Evolutionary conservation across 2,888 invertebrate species (phyloP).

Genomic region (Drosophila flavopinicola): DNA sequence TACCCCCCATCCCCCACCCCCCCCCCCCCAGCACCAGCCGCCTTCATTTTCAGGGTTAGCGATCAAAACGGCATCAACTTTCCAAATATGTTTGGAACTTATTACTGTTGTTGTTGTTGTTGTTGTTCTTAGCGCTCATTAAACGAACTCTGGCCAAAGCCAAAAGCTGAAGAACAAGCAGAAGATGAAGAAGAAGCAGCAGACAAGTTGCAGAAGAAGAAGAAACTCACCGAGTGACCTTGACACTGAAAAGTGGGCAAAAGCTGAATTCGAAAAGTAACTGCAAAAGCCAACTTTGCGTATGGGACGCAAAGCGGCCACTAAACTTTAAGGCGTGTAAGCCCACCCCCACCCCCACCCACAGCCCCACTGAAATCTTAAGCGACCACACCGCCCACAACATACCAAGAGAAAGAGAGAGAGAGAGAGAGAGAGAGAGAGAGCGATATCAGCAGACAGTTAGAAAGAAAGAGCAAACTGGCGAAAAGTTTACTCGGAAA

Average conservation of each 20-base stretch:
- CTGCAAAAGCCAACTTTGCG: constrained; percentile 71
- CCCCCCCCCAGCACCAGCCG: neutral
- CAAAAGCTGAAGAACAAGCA: constrained; percentile 11
- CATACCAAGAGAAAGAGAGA: constrained; percentile 27
- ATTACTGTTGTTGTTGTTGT: constrained; percentile 35
- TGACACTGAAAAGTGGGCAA: constrained; percentile 66
- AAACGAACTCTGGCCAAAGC: constrained; percentile 42
- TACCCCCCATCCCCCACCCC: neutral
- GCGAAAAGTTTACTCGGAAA: constrained; percentile 67
- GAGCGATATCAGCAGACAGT: no score
- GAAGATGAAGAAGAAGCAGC: constrained; percentile 17
- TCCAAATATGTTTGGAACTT: constrained; percentile 42
- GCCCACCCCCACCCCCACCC: constrained; percentile 10
- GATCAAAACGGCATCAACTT: constrained; percentile 47
- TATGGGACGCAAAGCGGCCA: constrained; percentile 50
- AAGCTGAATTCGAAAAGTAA: constrained; percentile 61
- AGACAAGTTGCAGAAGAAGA: constrained; percentile 23
- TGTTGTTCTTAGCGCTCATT: constrained; percentile 64
- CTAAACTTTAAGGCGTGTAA: constrained; percentile 71
- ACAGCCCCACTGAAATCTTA: constrained; percentile 4
- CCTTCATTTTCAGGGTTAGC: constrained; percentile 6
- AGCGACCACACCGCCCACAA: constrained; percentile 22
- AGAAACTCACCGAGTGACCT: constrained; percentile 66
- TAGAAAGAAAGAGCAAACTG: constrained; percentile 6
- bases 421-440: constrained; percentile 19